Percentiles rank a stretch among this genome's conserved stretches.
phyloP scores from a whole-genome alignment of 30 jellyfish, hydroid and myxozoan genomes.

The Pseudorhiza aurosa region DNA sequence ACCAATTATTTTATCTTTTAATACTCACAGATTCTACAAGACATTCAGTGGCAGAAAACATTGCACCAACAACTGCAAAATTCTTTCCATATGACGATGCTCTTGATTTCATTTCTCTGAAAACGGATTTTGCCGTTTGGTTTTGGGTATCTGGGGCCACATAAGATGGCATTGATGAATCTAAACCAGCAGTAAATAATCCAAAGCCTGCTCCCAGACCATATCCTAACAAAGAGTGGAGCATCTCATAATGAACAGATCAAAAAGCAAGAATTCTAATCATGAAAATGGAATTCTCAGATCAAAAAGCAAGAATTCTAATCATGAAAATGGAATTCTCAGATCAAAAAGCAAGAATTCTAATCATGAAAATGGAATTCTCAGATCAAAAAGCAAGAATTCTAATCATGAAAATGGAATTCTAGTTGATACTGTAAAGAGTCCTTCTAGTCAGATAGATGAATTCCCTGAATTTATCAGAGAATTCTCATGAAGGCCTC shows the following conservation, averaged over 20 bases:
- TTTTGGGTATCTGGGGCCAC: conserved; percentile 77
- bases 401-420: no score
- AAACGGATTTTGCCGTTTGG: conserved; percentile 91
- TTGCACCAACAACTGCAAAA: conserved; percentile 99
- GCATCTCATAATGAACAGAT: neutral
- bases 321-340: no score
- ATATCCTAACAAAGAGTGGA: conserved; percentile 50
- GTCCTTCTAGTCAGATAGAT: no score
- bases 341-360: no score
- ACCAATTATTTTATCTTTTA: no score
- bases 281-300: no score
- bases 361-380: no score
- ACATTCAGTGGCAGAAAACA: conserved; percentile 98
- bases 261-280: neutral
- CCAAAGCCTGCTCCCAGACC: conserved; percentile 99
- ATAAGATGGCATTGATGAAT: conserved; percentile 96
- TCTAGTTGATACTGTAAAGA: no score
- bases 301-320: no score
- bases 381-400: no score
- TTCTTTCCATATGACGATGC: conserved; percentile 95
- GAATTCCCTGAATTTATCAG: no score
- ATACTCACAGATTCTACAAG: conserved; percentile 83
- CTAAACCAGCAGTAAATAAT: conserved; percentile 97
- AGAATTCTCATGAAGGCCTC: no score
- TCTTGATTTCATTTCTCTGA: conserved; percentile 90